These are phyloP conservation scores for Notocelia uddmanniana DNA, from an alignment of 2,888 invertebrate genomes.

Conservation along the genomic window DNA sequence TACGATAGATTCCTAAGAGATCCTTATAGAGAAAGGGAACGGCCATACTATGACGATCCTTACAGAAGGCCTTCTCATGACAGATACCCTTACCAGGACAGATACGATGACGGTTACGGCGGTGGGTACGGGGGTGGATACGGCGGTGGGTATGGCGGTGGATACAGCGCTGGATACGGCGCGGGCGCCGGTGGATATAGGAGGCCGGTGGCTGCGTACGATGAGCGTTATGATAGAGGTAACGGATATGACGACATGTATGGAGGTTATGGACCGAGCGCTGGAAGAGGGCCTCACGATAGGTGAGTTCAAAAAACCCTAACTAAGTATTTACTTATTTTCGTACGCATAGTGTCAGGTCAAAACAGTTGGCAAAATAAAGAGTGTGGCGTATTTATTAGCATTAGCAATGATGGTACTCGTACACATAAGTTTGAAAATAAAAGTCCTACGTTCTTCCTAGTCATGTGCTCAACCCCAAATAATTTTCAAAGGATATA, in stretches of 20 bases:
- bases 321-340: background rate
- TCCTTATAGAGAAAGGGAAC: slow-evolving; percentile 70
- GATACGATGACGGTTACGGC: slow-evolving; percentile 61
- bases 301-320: slow-evolving; percentile 62
- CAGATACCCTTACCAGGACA: slow-evolving; percentile 61
- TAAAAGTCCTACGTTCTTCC: too few species aligned
- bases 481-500: too few species aligned
- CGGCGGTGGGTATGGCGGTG: slow-evolving; percentile 19
- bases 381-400: background rate
- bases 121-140: slow-evolving; percentile 47
- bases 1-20: slow-evolving; percentile 77
- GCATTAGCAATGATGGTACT: background rate
- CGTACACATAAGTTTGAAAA: too few species aligned
- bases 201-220: slow-evolving; percentile 55
- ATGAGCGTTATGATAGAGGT: slow-evolving; percentile 65
- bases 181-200: background rate
- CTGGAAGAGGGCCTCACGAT: slow-evolving; percentile 79
- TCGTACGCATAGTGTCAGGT: background rate
- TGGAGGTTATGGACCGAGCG: slow-evolving; percentile 69
- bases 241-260: slow-evolving; percentile 64
- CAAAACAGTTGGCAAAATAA: too few species aligned
- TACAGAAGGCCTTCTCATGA: slow-evolving; percentile 71
- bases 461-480: too few species aligned
- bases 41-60: slow-evolving; percentile 64
- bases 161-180: background rate